Evolutionary conservation across 1,140 invertebrate genomes (phyloP), one percentile per base, ranked within the genome.

Genomic region (Drosophila nasuta): DNA sequence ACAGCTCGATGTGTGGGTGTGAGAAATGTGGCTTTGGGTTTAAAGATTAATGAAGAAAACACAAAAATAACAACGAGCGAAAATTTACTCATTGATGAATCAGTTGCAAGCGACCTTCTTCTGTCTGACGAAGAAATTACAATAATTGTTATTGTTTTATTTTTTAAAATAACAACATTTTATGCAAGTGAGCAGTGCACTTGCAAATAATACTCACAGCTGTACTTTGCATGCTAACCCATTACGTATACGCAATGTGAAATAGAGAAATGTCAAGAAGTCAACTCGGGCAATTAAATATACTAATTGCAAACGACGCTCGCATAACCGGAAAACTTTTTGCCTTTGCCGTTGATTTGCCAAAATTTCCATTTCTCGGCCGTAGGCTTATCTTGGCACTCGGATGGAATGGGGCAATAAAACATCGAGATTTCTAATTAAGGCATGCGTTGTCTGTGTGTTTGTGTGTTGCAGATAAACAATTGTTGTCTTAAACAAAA

Each of bases 381-480:
- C 25, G 15, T n/a, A 11, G 20, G n/a, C n/a, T 82, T 79, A 82
- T 82, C 83, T 82, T 67, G 68, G 54, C 72, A 10, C 35, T 38
- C 8, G 35, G 20, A 20, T 8, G 17, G 13, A 35, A 51, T 13
- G 30, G 71, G 67, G 81, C 71, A 72, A 77, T 87, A 82, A 87
- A 86, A 69, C 49, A 52, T 64, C 59, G 59, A 35, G 72, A 68
- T 85, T 85, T 69, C 63, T 77, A 88, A 87, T 87, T 87, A 79
- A 82, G 73, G 43, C 15, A 72, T 51, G 48, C 28, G 30, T 59
- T 57, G 30, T 41, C 8, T 38, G 17, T 49, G 20, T 5, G 5
- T 43, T 30, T 20, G 60, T 30, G 20, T 60, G 20, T 25, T 33
- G 8, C 46, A 52, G 30, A 62, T 52, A 56, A 17, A 45, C 41